Percentiles rank a stretch among this genome's conserved stretches.
Evolutionary conservation across 2,888 invertebrate species (phyloP).

Genomic region (Terebella lapidaria): DNA sequence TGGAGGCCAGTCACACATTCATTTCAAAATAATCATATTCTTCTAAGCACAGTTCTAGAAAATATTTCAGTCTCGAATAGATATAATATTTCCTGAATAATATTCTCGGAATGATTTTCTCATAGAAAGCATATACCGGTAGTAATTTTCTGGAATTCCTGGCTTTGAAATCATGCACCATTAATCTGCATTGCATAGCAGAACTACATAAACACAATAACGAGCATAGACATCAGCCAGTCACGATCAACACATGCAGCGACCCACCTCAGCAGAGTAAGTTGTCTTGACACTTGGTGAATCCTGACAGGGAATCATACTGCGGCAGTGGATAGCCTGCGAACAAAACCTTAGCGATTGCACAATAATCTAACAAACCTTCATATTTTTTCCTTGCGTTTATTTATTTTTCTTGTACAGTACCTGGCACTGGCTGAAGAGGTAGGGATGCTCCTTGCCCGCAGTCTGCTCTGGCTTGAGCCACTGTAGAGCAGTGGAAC

Average conservation of each 20-base stretch:
- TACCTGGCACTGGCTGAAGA: conserved; percentile 60
- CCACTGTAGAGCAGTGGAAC: conserved; percentile 87
- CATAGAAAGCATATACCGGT: too few relatives aligned
- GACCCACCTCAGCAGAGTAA: conserved; percentile 69
- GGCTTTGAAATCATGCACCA: too few relatives aligned
- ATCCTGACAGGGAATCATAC: conserved; percentile 88
- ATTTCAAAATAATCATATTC: not conserved
- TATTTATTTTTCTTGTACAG: too few relatives aligned
- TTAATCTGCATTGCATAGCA: too few relatives aligned
- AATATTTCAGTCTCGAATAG: not conserved
- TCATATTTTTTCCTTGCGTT: too few relatives aligned
- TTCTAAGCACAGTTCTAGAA: not conserved
- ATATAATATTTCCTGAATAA: not conserved
- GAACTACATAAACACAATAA: not conserved
- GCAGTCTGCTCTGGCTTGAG: conserved; percentile 78
- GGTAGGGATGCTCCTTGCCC: conserved; percentile 77
- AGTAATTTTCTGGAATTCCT: too few relatives aligned
- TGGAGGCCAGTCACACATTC: conserved; percentile 37
- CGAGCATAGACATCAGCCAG: not conserved
- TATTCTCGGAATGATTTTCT: too few relatives aligned
- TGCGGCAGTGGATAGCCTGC: conserved; percentile 81
- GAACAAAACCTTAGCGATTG: conserved; percentile 25
- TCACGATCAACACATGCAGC: not conserved
- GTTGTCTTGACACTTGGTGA: conserved; percentile 83
- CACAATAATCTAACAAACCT: not conserved